Evolutionary conservation across 2,797 vertebrate genomes (phyloP).

Genomic region (Sebastes baramenuke): DNA sequence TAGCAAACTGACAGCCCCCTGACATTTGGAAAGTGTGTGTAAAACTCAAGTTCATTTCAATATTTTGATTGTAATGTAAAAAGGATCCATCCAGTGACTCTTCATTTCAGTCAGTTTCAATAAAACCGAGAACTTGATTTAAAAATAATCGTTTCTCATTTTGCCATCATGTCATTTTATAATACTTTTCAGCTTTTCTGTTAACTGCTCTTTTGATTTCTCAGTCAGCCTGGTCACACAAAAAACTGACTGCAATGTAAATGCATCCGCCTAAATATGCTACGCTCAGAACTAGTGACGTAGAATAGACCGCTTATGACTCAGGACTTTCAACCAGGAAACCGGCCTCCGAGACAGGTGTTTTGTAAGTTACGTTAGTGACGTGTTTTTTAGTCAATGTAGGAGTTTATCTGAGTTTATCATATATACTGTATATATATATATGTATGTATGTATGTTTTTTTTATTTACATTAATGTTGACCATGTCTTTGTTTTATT

Average conservation of each 20-base stretch:
- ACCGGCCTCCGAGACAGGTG: accelerated
- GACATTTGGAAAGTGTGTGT: constrained; percentile 58
- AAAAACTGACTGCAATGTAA: neutral
- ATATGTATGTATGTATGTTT: too few species aligned
- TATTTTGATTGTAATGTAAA: constrained; percentile 43
- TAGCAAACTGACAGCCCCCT: constrained; percentile 32
- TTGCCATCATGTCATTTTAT: neutral
- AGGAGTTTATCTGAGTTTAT: too few species aligned
- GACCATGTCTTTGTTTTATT: too few species aligned
- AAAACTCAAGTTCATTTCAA: constrained; percentile 51
- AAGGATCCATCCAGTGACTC: neutral
- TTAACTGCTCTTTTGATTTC: neutral
- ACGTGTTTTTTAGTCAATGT: too few species aligned
- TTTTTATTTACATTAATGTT: too few species aligned
- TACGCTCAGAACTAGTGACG: neutral
- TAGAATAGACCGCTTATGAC: neutral
- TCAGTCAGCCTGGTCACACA: neutral
- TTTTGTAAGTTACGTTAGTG: neutral
- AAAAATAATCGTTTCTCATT: neutral
- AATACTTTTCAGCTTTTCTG: neutral
- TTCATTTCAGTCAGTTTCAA: neutral
- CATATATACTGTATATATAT: too few species aligned
- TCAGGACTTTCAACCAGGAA: neutral
- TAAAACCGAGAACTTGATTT: neutral
- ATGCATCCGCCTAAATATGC: neutral